These are phyloP conservation scores for Macrobrachium nipponense DNA, from an alignment of 1,140 invertebrate species.

Conservation along the genomic window DNA sequence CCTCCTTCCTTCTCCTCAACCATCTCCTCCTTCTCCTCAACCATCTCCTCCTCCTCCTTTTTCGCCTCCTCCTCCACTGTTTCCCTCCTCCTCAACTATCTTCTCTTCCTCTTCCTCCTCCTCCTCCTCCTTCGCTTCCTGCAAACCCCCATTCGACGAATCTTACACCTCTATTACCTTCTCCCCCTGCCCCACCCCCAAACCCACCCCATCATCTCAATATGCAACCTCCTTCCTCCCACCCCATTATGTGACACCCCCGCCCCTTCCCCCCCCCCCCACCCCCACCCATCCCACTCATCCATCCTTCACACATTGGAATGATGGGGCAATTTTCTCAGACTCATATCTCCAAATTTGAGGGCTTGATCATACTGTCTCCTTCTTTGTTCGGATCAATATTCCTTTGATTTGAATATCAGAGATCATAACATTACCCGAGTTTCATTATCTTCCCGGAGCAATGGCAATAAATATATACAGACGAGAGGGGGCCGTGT, in stretches of 20 bases:
- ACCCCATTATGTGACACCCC: neutral
- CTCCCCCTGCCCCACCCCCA: neutral
- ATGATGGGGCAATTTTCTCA: conserved; percentile 58
- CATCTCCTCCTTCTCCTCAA: too few relatives aligned
- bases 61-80: too few relatives aligned
- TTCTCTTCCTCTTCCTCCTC: too few relatives aligned
- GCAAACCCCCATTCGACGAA: neutral
- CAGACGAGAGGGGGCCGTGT: neutral
- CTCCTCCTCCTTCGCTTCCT: neutral
- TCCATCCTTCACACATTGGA: conserved; percentile 29
- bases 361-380: conserved; percentile 59
- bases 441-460: conserved; percentile 53
- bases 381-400: conserved; percentile 57
- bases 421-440: conserved; percentile 52
- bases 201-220: neutral
- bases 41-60: too few relatives aligned
- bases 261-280: neutral
- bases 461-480: conserved; percentile 53
- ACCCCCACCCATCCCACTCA: neutral
- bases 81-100: too few relatives aligned
- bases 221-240: neutral
- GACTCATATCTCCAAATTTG: conserved; percentile 59
- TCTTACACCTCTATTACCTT: conserved; percentile 9
- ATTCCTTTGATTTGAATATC: conserved; percentile 59
- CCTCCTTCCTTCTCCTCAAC: too few relatives aligned